These are phyloP conservation scores for Melanogrammus aeglefinus DNA, from an alignment of 2,797 vertebrate genomes.

Conservation along the genomic window DNA sequence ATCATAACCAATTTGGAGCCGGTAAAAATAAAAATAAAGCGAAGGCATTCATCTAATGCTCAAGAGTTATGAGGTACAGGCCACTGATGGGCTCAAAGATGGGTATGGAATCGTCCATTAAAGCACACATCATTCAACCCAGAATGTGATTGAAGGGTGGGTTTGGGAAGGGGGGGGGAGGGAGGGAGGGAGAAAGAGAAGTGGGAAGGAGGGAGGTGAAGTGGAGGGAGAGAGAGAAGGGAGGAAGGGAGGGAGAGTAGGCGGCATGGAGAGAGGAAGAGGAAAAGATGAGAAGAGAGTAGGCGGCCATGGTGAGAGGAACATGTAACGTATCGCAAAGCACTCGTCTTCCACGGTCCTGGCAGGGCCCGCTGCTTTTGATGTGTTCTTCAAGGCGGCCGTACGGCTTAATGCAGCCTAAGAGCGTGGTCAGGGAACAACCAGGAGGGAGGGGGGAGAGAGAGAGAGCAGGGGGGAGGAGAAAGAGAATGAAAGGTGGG, in stretches of 20 bases:
- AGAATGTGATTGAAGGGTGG: no score
- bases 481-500: background rate
- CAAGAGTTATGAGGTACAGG: no score
- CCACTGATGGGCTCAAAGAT: no score
- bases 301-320: slow-evolving; percentile 15
- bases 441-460: slow-evolving; percentile 40
- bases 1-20: no score
- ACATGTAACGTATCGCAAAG: slow-evolving; percentile 66
- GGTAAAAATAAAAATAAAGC: no score
- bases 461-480: slow-evolving; percentile 21
- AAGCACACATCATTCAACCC: no score
- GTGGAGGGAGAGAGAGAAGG: no score
- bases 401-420: slow-evolving; percentile 65
- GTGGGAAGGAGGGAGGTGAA: background rate
- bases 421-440: slow-evolving; percentile 56
- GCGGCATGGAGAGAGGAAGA: background rate
- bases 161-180: no score
- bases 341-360: slow-evolving; percentile 61
- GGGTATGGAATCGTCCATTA: no score
- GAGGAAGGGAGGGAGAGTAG: background rate
- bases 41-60: no score
- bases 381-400: slow-evolving; percentile 68
- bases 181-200: no score
- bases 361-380: slow-evolving; percentile 63
- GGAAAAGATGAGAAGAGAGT: no score